Evolutionary conservation across 2,797 vertebrate genomes (phyloP).

Genomic region (Falco berigora): DNA sequence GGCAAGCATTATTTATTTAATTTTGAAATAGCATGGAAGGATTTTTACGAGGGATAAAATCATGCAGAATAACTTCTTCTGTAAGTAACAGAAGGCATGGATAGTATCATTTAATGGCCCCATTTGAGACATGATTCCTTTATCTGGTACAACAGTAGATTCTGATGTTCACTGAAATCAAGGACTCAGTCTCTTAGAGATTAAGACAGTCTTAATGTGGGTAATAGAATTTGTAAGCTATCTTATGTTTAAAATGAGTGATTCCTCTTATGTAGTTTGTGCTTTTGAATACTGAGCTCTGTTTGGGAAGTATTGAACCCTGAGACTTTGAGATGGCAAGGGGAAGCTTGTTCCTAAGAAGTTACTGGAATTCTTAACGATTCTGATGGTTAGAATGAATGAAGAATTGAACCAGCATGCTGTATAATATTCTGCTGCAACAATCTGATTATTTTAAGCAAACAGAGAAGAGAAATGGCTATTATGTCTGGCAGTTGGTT

Average conservation of each 20-base stretch:
- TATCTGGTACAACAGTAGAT: not conserved
- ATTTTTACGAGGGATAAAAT: not conserved
- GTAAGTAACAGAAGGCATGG: not conserved
- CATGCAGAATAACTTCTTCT: not conserved
- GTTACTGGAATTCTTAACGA: not conserved
- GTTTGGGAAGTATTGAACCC: not conserved
- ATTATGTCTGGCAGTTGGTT: not conserved
- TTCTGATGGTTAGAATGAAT: not conserved
- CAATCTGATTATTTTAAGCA: not conserved
- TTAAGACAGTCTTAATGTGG: not conserved
- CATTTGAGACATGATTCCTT: not conserved
- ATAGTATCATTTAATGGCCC: not conserved
- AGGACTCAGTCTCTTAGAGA: not conserved
- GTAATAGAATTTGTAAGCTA: not conserved
- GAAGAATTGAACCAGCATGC: not conserved
- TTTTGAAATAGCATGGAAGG: not conserved
- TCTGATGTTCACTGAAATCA: not conserved
- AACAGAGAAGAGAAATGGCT: not conserved
- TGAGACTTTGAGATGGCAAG: not conserved
- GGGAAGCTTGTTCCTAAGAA: not conserved
- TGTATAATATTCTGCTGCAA: not conserved
- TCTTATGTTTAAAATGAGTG: not conserved
- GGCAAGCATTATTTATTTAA: not conserved
- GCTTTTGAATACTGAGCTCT: not conserved
- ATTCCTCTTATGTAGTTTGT: not conserved